Evolutionary conservation across 1,140 invertebrate species (phyloP), one percentile per base, ranked within the genome.

Genomic region (Pinna nobilis): DNA sequence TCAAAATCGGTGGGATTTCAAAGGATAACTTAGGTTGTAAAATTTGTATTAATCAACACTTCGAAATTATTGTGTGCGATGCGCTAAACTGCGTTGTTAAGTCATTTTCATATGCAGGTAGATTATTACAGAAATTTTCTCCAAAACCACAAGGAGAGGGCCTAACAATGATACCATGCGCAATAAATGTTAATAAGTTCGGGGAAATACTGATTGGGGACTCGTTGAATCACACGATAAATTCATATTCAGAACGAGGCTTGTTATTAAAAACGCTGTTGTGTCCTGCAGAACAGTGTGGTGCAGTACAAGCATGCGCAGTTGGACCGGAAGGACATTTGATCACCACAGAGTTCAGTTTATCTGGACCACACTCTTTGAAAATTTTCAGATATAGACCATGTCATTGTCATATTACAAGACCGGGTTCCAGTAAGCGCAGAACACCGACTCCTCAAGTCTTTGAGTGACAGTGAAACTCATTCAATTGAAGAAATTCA

Each of bases 341-440:
- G 32, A 79, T 86, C 7, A 70, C 67, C 0, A 76, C 84, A 11
- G 87, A 88, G 57, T 86, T 78, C 67, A 82, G 82, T 49, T 44
- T 83, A 50, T 70, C 79, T 9, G 84, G 84, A 51, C 76, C 79
- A 9, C 87, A 88, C 68, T 84, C 82, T 44, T 15, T 87, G 9
- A 88, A 87, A 72, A 85, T 88, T 63, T 87, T 86, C 63, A 71
- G 87, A 5, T 88, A 85, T 60, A 68, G 77, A n/a, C 53, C 80
- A 15, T 88, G 87, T 70, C 69, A 77, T 11, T 87, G 86, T 70
- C 86, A 88, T 57, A 50, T 53, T 20, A 75, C 66, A 5, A 78
- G 81, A 77, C 78, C 78, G 18, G 77, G 79, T 11, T 84, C 82
- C 3, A 84, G 80, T 51, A 86, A 84, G 65, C 63, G 82, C 37